phyloP scores from a whole-genome alignment of 2,113 vertebrate genomes.

The Macquaria ambigua region DNA sequence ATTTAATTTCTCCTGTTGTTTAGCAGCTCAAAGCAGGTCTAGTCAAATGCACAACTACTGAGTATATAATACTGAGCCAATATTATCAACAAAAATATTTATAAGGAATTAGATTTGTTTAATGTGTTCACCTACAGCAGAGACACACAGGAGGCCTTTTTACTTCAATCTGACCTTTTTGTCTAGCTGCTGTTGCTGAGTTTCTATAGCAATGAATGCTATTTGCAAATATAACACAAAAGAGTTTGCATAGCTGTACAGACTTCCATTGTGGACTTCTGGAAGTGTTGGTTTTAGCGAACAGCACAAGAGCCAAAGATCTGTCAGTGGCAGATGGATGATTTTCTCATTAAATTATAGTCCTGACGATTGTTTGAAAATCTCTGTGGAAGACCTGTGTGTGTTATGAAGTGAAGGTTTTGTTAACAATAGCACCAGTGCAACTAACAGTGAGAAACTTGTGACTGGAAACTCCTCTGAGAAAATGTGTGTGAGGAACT shows the following conservation, averaged over 20 bases:
- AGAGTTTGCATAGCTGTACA: background rate
- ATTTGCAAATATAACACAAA: background rate
- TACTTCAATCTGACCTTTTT: background rate
- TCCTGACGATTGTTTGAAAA: background rate
- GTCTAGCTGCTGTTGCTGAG: background rate
- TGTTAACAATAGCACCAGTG: background rate
- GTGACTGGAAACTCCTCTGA: background rate
- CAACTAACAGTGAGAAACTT: background rate
- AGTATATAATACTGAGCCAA: background rate
- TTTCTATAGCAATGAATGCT: background rate
- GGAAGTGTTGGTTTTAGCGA: slow-evolving; percentile 2
- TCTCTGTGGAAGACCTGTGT: background rate
- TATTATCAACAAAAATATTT: background rate
- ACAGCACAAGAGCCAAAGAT: slow-evolving; percentile 1
- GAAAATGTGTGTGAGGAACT: background rate
- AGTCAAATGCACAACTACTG: background rate
- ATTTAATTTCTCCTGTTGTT: background rate
- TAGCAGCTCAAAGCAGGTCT: background rate
- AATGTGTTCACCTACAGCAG: background rate
- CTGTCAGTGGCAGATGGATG: slow-evolving; percentile 15
- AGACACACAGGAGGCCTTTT: background rate
- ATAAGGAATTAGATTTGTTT: background rate
- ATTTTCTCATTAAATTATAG: background rate
- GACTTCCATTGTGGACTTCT: background rate
- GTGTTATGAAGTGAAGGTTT: background rate